Conservation (phyloP, 1,140 invertebrate genomes). For the Araneus ventricosus region DNA sequence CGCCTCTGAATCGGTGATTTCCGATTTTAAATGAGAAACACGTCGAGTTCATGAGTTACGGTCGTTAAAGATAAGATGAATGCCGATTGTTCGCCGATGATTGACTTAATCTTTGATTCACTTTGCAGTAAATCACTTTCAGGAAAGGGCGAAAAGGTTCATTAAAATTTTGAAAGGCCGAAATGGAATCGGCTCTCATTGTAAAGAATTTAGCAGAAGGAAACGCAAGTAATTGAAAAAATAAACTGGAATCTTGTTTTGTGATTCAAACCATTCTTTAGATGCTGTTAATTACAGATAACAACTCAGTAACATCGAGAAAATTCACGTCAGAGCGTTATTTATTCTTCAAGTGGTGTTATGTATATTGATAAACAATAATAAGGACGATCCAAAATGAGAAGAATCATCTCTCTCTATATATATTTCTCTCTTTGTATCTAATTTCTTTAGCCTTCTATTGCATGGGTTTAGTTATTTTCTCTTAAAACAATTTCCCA, state of each 20-base stretch:
- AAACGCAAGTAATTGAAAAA: neutral
- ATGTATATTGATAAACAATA: no score
- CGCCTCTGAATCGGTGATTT: constrained; percentile 34
- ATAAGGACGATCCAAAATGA: no score
- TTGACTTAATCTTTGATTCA: constrained; percentile 63
- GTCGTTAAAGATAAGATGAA: constrained; percentile 70
- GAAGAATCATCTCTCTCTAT: no score
- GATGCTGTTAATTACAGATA: no score
- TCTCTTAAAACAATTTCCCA: no score
- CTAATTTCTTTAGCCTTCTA: no score
- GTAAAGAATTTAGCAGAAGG: neutral
- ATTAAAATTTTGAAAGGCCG: constrained; percentile 50
- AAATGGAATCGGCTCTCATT: neutral
- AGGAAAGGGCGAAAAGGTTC: constrained; percentile 36
- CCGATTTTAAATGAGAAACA: constrained; percentile 60
- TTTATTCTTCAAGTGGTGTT: no score
- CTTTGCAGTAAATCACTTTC: constrained; percentile 43
- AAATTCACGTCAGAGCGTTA: no score
- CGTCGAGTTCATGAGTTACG: neutral
- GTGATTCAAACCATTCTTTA: no score
- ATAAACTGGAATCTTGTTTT: neutral
- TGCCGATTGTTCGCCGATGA: constrained; percentile 57
- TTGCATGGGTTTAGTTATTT: no score
- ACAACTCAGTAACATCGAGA: no score
- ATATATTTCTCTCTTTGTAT: no score